Percentiles rank a stretch among this genome's conserved stretches.
Conservation (phyloP, 2,113 vertebrate species). For the Heterotilapia buettikoferi region DNA sequence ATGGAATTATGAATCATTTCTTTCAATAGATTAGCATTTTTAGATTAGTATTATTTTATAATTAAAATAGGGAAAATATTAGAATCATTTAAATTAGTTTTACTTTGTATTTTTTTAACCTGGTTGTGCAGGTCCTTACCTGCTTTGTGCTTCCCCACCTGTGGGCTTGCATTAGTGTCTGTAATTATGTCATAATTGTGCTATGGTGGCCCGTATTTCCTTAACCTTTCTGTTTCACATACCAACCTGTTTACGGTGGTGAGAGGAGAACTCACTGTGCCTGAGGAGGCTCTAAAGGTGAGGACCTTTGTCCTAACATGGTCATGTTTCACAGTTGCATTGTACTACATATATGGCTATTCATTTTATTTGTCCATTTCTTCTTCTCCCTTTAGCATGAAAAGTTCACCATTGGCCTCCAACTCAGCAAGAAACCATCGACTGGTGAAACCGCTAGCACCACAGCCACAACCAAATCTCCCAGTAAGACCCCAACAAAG, state of each 20-base stretch:
- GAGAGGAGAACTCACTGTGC: constrained; percentile 91
- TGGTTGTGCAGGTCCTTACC: neutral
- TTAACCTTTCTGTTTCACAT: constrained; percentile 83
- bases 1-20: neutral
- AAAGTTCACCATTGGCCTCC: constrained; percentile 95
- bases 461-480: constrained; percentile 40
- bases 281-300: constrained; percentile 98
- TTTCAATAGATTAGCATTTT: neutral
- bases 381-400: constrained; percentile 81
- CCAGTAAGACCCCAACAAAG: constrained; percentile 68
- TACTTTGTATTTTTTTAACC: neutral
- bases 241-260: constrained; percentile 97
- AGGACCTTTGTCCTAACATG: neutral
- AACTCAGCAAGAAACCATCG: constrained; percentile 85
- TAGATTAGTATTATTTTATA: neutral
- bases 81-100: neutral
- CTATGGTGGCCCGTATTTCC: constrained; percentile 24
- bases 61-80: neutral
- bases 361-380: neutral
- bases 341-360: neutral
- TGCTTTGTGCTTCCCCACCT: neutral
- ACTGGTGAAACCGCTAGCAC: constrained; percentile 68
- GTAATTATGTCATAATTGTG: neutral
- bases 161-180: neutral
- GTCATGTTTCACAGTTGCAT: neutral